Percentiles rank a stretch among this genome's conserved stretches.
These are phyloP conservation scores for Rosalia funebris DNA, from an alignment of 2,888 invertebrate genomes.

Conservation along the genomic window DNA sequence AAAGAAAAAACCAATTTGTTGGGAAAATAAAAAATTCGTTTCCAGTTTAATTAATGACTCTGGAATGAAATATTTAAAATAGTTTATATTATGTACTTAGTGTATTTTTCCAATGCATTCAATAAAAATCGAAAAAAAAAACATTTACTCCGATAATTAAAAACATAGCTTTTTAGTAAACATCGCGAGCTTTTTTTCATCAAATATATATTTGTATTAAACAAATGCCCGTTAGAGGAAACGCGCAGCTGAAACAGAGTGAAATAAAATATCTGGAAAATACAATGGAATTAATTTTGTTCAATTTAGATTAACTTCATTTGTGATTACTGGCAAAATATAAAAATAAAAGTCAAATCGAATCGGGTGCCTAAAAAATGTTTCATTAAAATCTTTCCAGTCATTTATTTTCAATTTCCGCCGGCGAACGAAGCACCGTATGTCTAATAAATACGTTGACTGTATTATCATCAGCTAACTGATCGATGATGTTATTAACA, in stretches of 20 bases:
- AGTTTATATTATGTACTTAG: slow-evolving; percentile 41
- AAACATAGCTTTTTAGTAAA: slow-evolving; percentile 35
- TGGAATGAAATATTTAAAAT: slow-evolving; percentile 37
- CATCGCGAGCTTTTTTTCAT: slow-evolving; percentile 37
- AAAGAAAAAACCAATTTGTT: slow-evolving; percentile 34
- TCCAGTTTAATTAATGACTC: slow-evolving; percentile 37
- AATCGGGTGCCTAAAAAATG: slow-evolving; percentile 53
- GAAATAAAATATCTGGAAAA: slow-evolving; percentile 48
- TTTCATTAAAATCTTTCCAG: slow-evolving; percentile 64
- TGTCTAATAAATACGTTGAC: slow-evolving; percentile 38
- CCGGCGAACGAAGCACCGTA: slow-evolving; percentile 26
- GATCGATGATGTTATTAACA: slow-evolving; percentile 33
- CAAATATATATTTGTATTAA: slow-evolving; percentile 37
- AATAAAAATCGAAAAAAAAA: slow-evolving; percentile 20
- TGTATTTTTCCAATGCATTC: slow-evolving; percentile 29
- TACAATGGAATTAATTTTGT: slow-evolving; percentile 64
- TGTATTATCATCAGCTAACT: slow-evolving; percentile 36
- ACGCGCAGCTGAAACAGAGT: slow-evolving; percentile 39
- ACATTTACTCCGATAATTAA: slow-evolving; percentile 37
- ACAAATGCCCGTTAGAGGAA: slow-evolving; percentile 39
- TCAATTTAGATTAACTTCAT: slow-evolving; percentile 64
- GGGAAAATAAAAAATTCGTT: slow-evolving; percentile 35
- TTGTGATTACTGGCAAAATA: slow-evolving; percentile 60
- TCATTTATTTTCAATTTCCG: slow-evolving; percentile 59
- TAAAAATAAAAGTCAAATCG: slow-evolving; percentile 57